Conservation (phyloP, 2,113 vertebrate genomes). For the Heliornis fulica region DNA sequence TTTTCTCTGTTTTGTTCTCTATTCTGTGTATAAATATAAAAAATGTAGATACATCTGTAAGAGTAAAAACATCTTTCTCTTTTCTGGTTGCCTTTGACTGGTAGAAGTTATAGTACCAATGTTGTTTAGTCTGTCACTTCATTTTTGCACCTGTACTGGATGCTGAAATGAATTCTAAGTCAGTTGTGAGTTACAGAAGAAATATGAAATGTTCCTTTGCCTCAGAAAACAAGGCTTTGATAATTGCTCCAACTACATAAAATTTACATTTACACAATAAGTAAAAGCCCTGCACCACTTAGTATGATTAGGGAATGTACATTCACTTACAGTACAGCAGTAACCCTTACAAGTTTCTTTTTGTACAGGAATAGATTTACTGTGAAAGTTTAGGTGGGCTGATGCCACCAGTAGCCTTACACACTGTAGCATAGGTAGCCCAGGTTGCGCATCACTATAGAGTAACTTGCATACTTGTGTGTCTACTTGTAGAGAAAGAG, state of each 20-base stretch:
- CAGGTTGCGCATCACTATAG: not conserved
- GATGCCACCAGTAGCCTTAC: not conserved
- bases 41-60: not conserved
- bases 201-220: not conserved
- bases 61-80: not conserved
- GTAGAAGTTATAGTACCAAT: not conserved
- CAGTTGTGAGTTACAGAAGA: not conserved
- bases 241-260: not conserved
- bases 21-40: not conserved
- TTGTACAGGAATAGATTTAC: not conserved
- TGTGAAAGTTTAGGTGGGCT: not conserved
- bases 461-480: not conserved
- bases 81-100: not conserved
- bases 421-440: not conserved
- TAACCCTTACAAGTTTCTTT: not conserved
- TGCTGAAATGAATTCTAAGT: not conserved
- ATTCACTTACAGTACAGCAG: not conserved
- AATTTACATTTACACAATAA: not conserved
- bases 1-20: not conserved
- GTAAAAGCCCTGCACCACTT: not conserved
- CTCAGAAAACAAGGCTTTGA: not conserved
- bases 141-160: not conserved
- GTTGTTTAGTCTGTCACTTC: not conserved
- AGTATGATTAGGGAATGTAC: fast-evolving
- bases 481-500: not conserved